Evolutionary conservation across 2,113 vertebrate species (phyloP), one percentile per base, ranked within the genome.

Genomic region (Calonectris borealis): DNA sequence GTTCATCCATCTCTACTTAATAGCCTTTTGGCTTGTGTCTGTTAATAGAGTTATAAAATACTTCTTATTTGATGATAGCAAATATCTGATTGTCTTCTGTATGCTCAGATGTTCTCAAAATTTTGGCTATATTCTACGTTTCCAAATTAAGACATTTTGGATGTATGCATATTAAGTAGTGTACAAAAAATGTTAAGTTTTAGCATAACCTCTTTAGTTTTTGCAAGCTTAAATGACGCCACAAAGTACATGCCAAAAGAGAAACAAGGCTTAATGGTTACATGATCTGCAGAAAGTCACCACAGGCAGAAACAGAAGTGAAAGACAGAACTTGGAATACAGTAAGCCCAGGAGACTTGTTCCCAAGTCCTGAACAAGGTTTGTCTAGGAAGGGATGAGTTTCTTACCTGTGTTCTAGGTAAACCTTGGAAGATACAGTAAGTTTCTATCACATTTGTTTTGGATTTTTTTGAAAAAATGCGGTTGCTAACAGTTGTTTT

Each of bases 401-500:
- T 95, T 65, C 60, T 55, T 77, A 40, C 34, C 19, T 54, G 5
- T 65, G 34, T 79, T 94, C 13, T 72, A 68, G 54, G 40, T 84
- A 24, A 2, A 12, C 9, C 4, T 13, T 18, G 52, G 61, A 80
- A 81, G 31, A 60, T 26, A 20, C 3, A 49, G 7, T 48, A 61
- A 62, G 18, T 54, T 92, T 79, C 42, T 66, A 2, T 24, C 25
- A 11, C 3, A 9, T 26, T 60, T 76, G 6, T 36, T 68, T 4
- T 57, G 10, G 17, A 22, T 36, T 69, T 42, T 29, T 10, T 15
- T 25, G 26, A 16, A 16, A 52, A 8, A 94, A 58, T 82, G 54
- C 16, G 15, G 48, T 82, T 93, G 42, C 83, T 94, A 90, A 71
- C 82, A 72, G 73, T 93, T 97, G 88, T 66, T 96, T 88, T 80